Conservation (phyloP, 2,113 vertebrate genomes). For the Athene noctua region DNA sequence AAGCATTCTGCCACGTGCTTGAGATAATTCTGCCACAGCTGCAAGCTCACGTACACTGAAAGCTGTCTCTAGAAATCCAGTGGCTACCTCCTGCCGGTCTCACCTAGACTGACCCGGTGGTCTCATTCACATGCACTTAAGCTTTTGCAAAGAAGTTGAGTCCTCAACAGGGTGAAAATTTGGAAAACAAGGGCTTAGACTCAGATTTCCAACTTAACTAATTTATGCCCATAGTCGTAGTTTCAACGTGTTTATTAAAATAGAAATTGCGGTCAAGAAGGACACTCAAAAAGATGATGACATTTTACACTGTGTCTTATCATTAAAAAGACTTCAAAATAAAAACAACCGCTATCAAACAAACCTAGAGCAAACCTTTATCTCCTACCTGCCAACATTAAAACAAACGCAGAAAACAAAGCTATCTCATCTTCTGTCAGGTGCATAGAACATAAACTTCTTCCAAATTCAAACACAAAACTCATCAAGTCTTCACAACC, state of each 20-base stretch:
- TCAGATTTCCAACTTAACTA: neutral
- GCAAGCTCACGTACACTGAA: neutral
- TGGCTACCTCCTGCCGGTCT: neutral
- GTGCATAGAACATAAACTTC: constrained; percentile 99
- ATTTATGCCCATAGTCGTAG: neutral
- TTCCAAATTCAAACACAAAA: constrained; percentile 99
- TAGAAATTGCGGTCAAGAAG: neutral
- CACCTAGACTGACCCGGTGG: neutral
- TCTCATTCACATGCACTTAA: neutral
- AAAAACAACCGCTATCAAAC: neutral
- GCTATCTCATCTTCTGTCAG: constrained; percentile 99
- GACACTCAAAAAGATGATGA: neutral
- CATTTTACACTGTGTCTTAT: neutral
- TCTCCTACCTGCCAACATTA: constrained; percentile 96
- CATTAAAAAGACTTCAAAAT: neutral
- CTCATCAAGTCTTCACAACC: constrained; percentile 99
- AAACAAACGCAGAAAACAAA: constrained; percentile 98
- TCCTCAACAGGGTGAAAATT: neutral
- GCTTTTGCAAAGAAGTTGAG: neutral
- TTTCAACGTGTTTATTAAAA: neutral
- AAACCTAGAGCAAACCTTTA: neutral
- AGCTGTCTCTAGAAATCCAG: neutral
- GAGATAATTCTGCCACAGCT: neutral
- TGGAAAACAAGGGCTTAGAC: neutral
- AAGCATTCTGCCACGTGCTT: neutral